Base-by-base conservation (phyloP, 2,797 vertebrate species). In the Chrosomus eos region DNA sequence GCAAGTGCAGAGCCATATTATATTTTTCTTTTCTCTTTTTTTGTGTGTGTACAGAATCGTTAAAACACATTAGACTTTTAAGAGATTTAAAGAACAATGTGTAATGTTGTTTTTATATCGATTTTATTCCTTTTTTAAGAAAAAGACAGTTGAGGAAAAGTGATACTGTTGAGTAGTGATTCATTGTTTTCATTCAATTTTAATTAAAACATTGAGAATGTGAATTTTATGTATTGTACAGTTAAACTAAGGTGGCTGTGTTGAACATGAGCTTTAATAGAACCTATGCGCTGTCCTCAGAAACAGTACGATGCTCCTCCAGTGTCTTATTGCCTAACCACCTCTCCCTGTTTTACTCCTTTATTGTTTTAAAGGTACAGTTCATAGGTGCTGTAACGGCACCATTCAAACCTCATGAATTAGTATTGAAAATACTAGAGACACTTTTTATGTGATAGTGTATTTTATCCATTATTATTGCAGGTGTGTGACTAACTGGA, bases 61-160 rank as follows among this genome's bases (percentile, higher is more conserved):
- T 89, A 87, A 78, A 92, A 92, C 90, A 93, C 83, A 91, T 82
- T 87, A 90, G 90, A 89, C 88, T 91, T 90, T 89, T 86, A 83
- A 90, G 80, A 92, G 86, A 90, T 88, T 72, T 88, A 87, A 88
- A 90, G 76, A 93, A 90, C 85, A 76, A 80, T 94, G 90, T 91
- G 88, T 89, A 84, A 91, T 92, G 88, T 80, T 85, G 91, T 93
- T 94, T 95, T 94, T 94, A 91, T 93, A 94, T 90, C 90, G 81
- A 94, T 93, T 91, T 86, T 88, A 89, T 87, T 82, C 92, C 89
- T 87, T 89, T 78, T 84, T 79, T 88, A 51, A 66, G 18, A 43
- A 80, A 80, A 91, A 88, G 89, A 91, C 91, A 90, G 90, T 88
- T 90, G 85, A 92, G 88, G 84, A 90, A 91, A 80, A 40, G 43